Percentiles rank a stretch among this genome's conserved stretches.
Evolutionary conservation across 2,113 vertebrate species (phyloP).

Genomic region (Athene noctua): DNA sequence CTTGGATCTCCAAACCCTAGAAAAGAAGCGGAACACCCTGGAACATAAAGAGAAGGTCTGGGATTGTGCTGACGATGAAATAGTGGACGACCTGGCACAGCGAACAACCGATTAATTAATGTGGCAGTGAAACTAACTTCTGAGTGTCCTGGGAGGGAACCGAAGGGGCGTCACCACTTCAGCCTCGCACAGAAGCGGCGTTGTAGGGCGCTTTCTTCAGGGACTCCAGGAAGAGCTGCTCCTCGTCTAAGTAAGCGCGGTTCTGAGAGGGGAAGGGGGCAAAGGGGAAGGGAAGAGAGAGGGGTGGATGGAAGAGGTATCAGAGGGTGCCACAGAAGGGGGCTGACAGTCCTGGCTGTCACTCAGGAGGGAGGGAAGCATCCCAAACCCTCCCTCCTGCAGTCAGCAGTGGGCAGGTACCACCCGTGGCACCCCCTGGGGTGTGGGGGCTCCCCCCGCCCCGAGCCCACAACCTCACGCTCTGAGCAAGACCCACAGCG

Average conservation of each 20-base stretch:
- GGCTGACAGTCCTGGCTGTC: neutral
- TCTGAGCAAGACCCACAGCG: neutral
- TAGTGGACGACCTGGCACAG: too few relatives aligned
- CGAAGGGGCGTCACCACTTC: neutral
- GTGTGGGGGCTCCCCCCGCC: too few relatives aligned
- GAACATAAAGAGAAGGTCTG: too few relatives aligned
- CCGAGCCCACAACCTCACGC: neutral
- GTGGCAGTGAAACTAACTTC: too few relatives aligned
- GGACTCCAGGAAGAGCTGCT: conserved; percentile 83
- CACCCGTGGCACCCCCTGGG: rapidly evolving
- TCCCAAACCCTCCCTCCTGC: neutral
- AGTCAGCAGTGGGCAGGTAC: neutral
- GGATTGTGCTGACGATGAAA: too few relatives aligned
- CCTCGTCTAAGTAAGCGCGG: conserved; percentile 79
- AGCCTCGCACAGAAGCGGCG: conserved; percentile 54
- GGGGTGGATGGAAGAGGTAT: neutral
- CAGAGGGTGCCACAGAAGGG: neutral
- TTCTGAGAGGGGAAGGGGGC: conserved; percentile 72
- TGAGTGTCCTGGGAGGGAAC: too few relatives aligned
- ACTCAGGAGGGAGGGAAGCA: neutral
- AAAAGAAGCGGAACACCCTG: too few relatives aligned
- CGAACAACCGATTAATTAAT: too few relatives aligned
- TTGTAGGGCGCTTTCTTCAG: conserved; percentile 77
- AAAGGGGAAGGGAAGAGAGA: neutral
- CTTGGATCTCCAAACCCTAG: too few relatives aligned